Base-by-base conservation (phyloP, 1,140 invertebrate genomes). In the Cherax quadricarinatus region DNA sequence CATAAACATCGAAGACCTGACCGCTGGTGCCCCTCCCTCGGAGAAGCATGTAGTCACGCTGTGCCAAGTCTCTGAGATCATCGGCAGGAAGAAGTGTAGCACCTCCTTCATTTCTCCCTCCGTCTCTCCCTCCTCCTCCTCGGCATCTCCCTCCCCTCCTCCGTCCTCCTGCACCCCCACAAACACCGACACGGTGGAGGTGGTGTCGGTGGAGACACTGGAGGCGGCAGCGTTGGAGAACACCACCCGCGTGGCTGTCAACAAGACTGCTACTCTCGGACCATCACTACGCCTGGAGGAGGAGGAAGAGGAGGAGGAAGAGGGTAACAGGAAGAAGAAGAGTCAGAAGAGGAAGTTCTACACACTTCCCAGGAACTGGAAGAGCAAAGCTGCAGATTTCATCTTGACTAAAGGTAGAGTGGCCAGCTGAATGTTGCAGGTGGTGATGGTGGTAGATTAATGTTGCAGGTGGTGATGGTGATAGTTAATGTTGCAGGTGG, bases 321-420 rank as follows among this genome's bases (percentile, higher is more conserved):
- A n/a, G 21, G 79, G 12, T 12, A 51, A 9, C 16, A 85, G 53
- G 53, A 91, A 91, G 89, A 91, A 91, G 81, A 85, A 60, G 70
- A 60, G 41, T 7, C 16, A 60, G 30, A 91, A 91, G 89, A 91
- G 82, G 82, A 91, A 91, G 53, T 91, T 91, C 51, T 91, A 91
- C 89, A 91, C 89, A n/a, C 73, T 91, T 12, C 89, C 89, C 1
- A 91, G 89, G 82, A 91, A 91, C 89, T 91, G 89, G 89, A 75
- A 82, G 89, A 91, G 89, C 82, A 91, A 91, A 48, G 89, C 89
- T 12, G 70, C 89, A 4, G 89, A 91, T 82, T 91, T 91, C 89
- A 91, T 91, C 82, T 70, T 91, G 18, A 91, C 89, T 4, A 91
- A 91, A 91, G 89, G 89, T 91, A 91, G 73, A 85, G 89, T 91